Evolutionary conservation across 2,888 invertebrate species (phyloP).

Genomic region (Brachylomia viminalis): DNA sequence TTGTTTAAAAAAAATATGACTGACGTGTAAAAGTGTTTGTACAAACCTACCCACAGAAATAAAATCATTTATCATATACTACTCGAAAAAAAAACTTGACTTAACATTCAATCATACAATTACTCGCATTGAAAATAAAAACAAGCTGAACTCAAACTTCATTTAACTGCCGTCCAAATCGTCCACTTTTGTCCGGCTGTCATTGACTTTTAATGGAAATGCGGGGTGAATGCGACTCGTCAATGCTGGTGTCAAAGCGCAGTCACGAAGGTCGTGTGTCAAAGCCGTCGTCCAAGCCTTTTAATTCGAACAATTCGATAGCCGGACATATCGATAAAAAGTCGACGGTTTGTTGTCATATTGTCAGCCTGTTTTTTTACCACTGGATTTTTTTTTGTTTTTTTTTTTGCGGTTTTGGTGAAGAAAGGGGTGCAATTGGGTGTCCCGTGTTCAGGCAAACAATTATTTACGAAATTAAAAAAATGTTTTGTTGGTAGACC

Average conservation of each 20-base stretch:
- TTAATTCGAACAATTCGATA: slow-evolving; percentile 24
- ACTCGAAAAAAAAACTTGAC: background rate
- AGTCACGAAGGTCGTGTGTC: background rate
- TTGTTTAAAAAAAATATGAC: too few species aligned
- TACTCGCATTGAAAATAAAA: background rate
- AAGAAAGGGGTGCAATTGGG: background rate
- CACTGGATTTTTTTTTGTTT: background rate
- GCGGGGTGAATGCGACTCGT: background rate
- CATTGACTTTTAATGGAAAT: background rate
- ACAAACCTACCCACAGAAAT: too few species aligned
- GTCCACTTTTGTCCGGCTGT: slow-evolving; percentile 2
- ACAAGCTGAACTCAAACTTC: background rate
- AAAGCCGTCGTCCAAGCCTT: slow-evolving; percentile 16
- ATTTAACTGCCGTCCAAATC: background rate
- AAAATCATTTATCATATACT: too few species aligned
- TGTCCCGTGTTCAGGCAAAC: background rate
- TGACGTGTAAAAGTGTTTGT: too few species aligned
- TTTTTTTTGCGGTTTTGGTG: background rate
- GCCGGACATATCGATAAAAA: background rate
- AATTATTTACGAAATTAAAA: background rate
- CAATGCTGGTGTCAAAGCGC: slow-evolving; percentile 13
- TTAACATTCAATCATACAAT: background rate
- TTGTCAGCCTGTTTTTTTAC: background rate
- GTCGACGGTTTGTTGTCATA: background rate
- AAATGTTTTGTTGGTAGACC: too few species aligned